Evolutionary conservation across 2,113 vertebrate genomes (phyloP), one percentile per base, ranked within the genome.

Genomic region (Pygoscelis adeliae): DNA sequence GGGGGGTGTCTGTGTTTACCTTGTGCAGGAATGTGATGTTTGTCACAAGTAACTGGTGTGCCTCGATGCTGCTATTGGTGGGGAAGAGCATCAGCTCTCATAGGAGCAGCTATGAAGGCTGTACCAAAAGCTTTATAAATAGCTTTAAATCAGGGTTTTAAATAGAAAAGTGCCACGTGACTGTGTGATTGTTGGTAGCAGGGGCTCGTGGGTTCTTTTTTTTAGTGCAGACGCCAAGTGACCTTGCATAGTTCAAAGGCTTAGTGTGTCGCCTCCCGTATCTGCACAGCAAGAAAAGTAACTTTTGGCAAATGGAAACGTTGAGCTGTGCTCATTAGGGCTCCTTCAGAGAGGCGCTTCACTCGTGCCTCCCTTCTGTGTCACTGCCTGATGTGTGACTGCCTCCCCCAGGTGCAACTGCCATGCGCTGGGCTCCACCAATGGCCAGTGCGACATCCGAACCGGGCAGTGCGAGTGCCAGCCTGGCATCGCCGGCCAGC

Each of bases 401-500:
- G 36, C 74, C 36, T 30, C 78, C 85, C 44, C 2, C 97, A 99
- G 99, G 83, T 99, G 99, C 72, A 98, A 98, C 97, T 99, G 99
- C 91, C 98, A 99, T 3, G 95, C 99, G 0, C 96, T 99, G 82
- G 99, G 99, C 89, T 99, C 99, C 80, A 99, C 99, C 40, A 99
- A 98, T 0, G 99, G 99, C 1, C 99, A 99, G 93, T 99, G 99
- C 72, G 99, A 99, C 97, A 98, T 99, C 91, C 89, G 3, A 2
- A 98, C 81, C 0, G 99, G 99, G 27, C 99, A 99, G 96, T 99
- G 99, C 5, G 99, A 99, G 94, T 99, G 99, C 97, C 99, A 99
- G 95, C 99, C 99, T 0, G 99, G 99, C 3, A 89, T 99, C 73
- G 97, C 98, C 0, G 99, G 99, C 18, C 98, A 98, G 65, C 99